Evolutionary conservation across 2,113 vertebrate species (phyloP), one percentile per base, ranked within the genome.

Genomic region (Rafetus swinhoei): DNA sequence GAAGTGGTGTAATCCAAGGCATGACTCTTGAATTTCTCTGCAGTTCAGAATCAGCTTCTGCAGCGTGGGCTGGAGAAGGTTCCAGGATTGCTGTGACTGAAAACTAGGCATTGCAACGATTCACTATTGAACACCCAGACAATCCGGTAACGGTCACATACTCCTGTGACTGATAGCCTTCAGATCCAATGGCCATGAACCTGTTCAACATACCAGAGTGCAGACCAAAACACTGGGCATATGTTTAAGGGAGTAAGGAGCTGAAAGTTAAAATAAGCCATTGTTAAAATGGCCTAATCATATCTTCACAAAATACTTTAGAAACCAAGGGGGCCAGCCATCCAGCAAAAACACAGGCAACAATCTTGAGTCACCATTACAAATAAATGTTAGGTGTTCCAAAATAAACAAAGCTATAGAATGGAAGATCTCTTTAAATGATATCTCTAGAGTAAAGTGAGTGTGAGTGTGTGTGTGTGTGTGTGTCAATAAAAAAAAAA

Each of bases 311-410:
- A 22, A 93, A 79, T 3, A 39, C 22, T 82, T 57, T 14, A 10
- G 6, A 86, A 60, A 39, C 6, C 39, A 81, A 27, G 59, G 0
- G 22, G 35, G 11, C 6, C 35, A 27, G 57, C 55, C 84, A 79
- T 56, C 3, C 81, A 89, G 74, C 4, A 1, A 95, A 21, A 39
- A 25, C 5, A 0, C 0, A 83, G 21, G 69, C 50, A 59, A 5
- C 21, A 8, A 0, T 0, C 3, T 0, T 69, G 22, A 1, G 82
- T 52, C 81, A 82, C 57, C 69, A 74, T 0, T 3, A 74, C 57
- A 57, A 57, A 1, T 12, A 90, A 39, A 9, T 21, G 60, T 1
- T 87, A 92, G 81, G 25, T 35, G 54, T 52, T 50, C 59, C 82
- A 55, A 86, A 79, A 81, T 76, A 84, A 13, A 0, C 45, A 80